Percentiles rank a stretch among this genome's conserved stretches.
Conservation (phyloP, 2,797 vertebrate species). For the Bradypus variegatus region DNA sequence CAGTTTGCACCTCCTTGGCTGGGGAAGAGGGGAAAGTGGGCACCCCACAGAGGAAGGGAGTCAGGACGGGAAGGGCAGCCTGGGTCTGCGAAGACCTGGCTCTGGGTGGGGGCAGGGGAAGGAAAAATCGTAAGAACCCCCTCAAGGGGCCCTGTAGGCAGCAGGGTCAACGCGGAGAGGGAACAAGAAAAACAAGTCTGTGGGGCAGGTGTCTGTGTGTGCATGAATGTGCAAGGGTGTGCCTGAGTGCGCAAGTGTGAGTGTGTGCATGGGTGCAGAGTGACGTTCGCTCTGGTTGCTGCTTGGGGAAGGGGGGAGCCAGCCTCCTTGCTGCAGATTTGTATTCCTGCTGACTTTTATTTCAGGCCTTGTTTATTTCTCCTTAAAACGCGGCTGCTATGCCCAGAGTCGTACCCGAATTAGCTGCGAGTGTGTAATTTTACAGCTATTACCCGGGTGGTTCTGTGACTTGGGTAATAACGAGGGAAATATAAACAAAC, state of each 20-base stretch:
- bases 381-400: slow-evolving; percentile 46
- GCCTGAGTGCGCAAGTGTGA: background rate
- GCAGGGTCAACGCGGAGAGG: background rate
- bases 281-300: accelerated
- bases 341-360: slow-evolving; percentile 53
- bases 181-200: too few relatives aligned
- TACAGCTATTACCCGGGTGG: slow-evolving; percentile 61
- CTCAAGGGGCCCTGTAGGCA: too few relatives aligned
- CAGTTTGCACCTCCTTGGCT: background rate
- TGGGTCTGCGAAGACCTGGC: background rate
- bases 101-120: background rate
- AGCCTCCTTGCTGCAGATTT: slow-evolving; percentile 5
- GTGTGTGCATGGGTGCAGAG: background rate
- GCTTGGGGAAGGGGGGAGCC: background rate
- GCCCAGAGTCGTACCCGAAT: slow-evolving; percentile 56
- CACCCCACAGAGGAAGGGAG: background rate
- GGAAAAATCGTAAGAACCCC: background rate
- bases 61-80: background rate
- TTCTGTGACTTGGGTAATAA: slow-evolving; percentile 68
- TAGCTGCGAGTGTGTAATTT: slow-evolving; percentile 65
- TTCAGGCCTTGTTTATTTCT: slow-evolving; percentile 64
- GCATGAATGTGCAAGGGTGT: too few relatives aligned
- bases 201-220: too few relatives aligned
- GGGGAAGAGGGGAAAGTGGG: background rate
- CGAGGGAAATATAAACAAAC: slow-evolving; percentile 64